phyloP scores from a whole-genome alignment of 2,888 invertebrate species.

The Tuta absoluta region DNA sequence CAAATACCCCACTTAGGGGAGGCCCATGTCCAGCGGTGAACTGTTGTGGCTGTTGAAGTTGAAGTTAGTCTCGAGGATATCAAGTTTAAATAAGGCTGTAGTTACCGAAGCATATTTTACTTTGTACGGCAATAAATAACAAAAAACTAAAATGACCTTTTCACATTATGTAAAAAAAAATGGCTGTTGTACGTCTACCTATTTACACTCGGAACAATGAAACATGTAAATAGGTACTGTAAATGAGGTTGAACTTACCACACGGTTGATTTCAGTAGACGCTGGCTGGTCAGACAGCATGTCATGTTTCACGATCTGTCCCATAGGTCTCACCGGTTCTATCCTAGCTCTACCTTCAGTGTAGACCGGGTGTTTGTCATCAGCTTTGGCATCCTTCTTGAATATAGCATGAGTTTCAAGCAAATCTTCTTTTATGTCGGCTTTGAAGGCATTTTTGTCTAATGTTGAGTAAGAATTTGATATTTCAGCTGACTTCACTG shows the following conservation, averaged over 20 bases:
- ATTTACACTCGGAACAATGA: too few species aligned
- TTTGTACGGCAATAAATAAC: too few species aligned
- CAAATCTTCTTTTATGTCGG: conserved; percentile 50
- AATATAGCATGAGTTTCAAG: conserved; percentile 48
- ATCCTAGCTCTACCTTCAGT: conserved; percentile 60
- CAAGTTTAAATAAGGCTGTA: too few species aligned
- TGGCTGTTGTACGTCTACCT: too few species aligned
- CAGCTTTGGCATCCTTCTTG: conserved; percentile 48
- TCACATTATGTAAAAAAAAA: too few species aligned
- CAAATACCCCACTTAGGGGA: too few species aligned
- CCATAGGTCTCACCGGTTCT: conserved; percentile 57
- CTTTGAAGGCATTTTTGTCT: conserved; percentile 56
- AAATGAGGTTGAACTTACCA: conserved; percentile 57
- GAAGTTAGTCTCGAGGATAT: too few species aligned
- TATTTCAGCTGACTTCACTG: conserved; percentile 58
- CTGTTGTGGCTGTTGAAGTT: too few species aligned
- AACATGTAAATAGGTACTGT: too few species aligned
- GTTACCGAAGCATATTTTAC: too few species aligned
- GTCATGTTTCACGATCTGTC: conserved; percentile 61
- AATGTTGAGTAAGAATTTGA: conserved; percentile 48
- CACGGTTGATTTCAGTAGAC: conserved; percentile 59
- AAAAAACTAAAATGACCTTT: too few species aligned
- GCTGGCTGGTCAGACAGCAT: conserved; percentile 64
- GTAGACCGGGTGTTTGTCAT: conserved; percentile 61
- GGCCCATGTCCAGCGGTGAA: too few species aligned